phyloP scores from a whole-genome alignment of 2,113 vertebrate genomes.

The Urocitellus parryii region DNA sequence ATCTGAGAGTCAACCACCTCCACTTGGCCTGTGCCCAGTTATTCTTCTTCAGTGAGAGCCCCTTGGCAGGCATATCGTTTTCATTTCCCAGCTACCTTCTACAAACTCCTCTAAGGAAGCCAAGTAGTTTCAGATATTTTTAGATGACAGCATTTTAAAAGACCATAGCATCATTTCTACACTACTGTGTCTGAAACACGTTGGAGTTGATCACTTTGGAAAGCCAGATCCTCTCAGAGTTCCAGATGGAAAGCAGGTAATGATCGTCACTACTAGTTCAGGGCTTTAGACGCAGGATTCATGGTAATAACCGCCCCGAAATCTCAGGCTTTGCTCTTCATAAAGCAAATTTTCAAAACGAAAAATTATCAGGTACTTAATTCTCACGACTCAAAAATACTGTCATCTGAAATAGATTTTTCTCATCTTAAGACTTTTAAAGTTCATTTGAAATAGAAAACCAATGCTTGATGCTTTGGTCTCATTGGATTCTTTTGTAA shows the following conservation, averaged over 20 bases:
- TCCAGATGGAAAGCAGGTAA: background rate
- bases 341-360: conserved; percentile 1
- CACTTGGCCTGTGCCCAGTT: background rate
- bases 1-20: background rate
- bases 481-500: conserved; percentile 7
- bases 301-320: background rate
- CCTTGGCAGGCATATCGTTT: background rate
- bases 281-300: background rate
- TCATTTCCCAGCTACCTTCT: conserved; percentile 9
- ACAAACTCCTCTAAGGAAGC: background rate
- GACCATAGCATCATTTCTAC: background rate
- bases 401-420: conserved; percentile 35
- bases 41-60: background rate
- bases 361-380: background rate
- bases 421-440: conserved; percentile 13
- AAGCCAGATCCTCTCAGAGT: background rate
- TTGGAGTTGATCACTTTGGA: background rate
- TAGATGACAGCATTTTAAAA: conserved; percentile 47
- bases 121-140: conserved; percentile 45
- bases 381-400: background rate
- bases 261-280: background rate
- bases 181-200: background rate
- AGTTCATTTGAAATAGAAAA: conserved; percentile 8
- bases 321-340: background rate
- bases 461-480: conserved; percentile 35